Base-by-base conservation (phyloP, 2,113 vertebrate genomes). In the Jacana jacana region DNA sequence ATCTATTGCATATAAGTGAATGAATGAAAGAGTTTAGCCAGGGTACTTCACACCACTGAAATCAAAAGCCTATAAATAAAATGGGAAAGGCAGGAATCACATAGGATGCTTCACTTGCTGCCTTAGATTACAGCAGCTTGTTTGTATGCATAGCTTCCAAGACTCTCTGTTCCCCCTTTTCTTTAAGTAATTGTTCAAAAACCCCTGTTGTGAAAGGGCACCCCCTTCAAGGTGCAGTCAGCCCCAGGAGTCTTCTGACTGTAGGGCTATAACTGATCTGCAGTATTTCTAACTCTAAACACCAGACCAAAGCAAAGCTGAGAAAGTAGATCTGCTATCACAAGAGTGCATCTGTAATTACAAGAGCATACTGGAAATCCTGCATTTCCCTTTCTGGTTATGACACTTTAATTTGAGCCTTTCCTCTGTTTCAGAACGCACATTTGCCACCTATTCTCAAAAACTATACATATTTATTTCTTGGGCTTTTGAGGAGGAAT, bases 331-430 rank as follows among this genome's bases (percentile, higher is more conserved):
- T 93, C 80, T 81, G 72, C 49, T 68, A 35, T 81, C 51, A 75
- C 46, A 37, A 17, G 46, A 88, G 63, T 2, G 0, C 66, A 49
- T 75, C 81, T 84, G 69, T 66, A 85, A 72, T 87, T 79, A 85
- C 35, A 44, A 63, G 16, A 83, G 23, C 58, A 24, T 1, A 14
- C 44, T 54, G 79, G 69, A 93, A 96, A 85, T 46, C 57, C 57
- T 87, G 81, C 63, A 66, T 87, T 77, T 94, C 77, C 88, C 77
- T 92, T 66, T 70, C 77, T 91, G 55, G 64, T 81, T 87, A 76
- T 68, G 77, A 88, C 80, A 85, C 84, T 79, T 89, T 92, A 90
- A 95, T 94, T 93, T 65, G 46, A 96, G 52, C 24, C 15, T 78
- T 78, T 78, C 72, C 52, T 81, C 78, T 86, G 27, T 48, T 91